phyloP scores from a whole-genome alignment of 2,888 invertebrate species.

The Cryptus armator region DNA sequence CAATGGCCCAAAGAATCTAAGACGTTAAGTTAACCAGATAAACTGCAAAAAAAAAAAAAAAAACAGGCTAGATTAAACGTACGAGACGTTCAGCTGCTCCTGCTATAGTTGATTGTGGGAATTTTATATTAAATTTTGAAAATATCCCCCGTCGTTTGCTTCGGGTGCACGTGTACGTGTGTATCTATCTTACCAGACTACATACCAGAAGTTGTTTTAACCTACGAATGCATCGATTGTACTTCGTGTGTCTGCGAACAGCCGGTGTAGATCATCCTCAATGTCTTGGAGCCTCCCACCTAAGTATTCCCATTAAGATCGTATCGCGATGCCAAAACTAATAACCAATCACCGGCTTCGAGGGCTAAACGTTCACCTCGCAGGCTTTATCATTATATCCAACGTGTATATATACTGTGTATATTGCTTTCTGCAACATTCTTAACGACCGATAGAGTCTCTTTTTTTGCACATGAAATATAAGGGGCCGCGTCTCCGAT shows the following conservation, averaged over 20 bases:
- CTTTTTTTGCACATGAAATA: constrained; percentile 34
- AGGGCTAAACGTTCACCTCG: constrained; percentile 73
- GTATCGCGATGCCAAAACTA: constrained; percentile 82
- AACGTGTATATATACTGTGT: constrained; percentile 73
- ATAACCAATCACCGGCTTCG: constrained; percentile 82
- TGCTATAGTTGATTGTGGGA: neutral
- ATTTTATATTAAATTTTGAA: neutral
- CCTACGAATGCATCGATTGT: constrained; percentile 14
- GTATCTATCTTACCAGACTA: neutral
- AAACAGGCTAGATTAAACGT: neutral
- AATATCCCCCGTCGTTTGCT: neutral
- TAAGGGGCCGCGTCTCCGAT: constrained; percentile 1
- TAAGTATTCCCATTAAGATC: constrained; percentile 84
- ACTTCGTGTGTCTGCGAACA: constrained; percentile 58
- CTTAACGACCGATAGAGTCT: constrained; percentile 40
- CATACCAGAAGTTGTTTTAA: neutral
- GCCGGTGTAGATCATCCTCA: constrained; percentile 80
- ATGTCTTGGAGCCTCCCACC: constrained; percentile 83
- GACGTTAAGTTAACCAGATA: neutral
- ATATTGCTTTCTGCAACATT: constrained; percentile 45
- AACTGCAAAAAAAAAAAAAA: too few species aligned
- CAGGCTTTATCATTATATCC: constrained; percentile 81
- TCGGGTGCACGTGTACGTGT: neutral
- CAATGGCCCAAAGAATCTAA: neutral
- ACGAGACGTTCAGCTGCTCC: neutral